Percentiles rank a stretch among this genome's conserved stretches.
These are phyloP conservation scores for Nyleta sp. DNA, from an alignment of 2,888 invertebrate species.

Conservation along the genomic window DNA sequence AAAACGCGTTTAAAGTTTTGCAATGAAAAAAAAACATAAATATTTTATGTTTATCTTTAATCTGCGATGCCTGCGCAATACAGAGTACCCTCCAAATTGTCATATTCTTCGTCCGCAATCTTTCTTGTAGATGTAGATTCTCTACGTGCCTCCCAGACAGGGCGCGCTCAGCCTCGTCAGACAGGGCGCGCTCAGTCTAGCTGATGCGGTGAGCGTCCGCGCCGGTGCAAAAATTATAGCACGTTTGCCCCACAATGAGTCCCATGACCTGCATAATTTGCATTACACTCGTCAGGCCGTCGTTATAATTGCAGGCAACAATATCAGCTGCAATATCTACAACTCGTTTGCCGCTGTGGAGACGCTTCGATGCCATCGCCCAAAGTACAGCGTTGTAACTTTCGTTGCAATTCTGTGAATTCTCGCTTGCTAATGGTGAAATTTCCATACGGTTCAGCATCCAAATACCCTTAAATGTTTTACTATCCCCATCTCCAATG, in stretches of 20 bases:
- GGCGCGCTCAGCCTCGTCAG: not conserved
- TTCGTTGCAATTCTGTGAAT: constrained; percentile 54
- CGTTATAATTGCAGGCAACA: constrained; percentile 42
- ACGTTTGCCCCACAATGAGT: constrained; percentile 26
- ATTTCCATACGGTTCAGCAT: constrained; percentile 34
- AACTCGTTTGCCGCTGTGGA: constrained; percentile 21
- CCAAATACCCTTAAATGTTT: constrained; percentile 22
- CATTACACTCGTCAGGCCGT: constrained; percentile 35
- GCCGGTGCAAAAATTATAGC: not conserved
- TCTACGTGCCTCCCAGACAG: not conserved
- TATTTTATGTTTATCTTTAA: no score
- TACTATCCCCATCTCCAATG: constrained; percentile 8
- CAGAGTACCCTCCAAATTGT: no score
- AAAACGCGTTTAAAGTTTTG: no score
- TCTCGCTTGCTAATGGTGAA: constrained; percentile 33
- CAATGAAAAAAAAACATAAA: no score
- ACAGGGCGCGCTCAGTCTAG: not conserved
- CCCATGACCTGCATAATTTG: constrained; percentile 19
- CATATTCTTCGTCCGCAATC: not conserved
- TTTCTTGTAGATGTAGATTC: not conserved
- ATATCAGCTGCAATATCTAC: constrained; percentile 42
- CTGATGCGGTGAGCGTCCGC: not conserved
- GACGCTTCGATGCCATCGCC: constrained; percentile 43
- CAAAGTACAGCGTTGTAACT: constrained; percentile 41
- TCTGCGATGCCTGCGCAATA: no score